Base-by-base conservation (phyloP, 2,888 invertebrate species). In the Drosophila basisetae region DNA sequence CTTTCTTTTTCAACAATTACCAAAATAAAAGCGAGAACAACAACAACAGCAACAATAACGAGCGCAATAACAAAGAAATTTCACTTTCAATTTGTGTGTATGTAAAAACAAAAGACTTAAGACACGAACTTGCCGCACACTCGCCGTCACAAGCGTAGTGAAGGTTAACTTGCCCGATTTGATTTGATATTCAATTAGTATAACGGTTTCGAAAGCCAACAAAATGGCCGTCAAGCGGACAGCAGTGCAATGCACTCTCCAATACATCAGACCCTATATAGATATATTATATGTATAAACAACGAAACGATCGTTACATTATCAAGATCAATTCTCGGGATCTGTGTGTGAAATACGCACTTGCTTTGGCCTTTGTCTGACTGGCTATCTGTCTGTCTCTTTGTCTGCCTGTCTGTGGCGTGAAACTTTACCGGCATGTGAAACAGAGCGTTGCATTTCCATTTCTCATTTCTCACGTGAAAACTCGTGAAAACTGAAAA, bases 1-100 rank as follows among this genome's bases (percentile, higher is more conserved):
- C 91, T 89, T 90, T 86, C 89, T 89, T 86, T 86, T 85, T 90
- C 77, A 80, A 78, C 80, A 90, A 89, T 90, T 86, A 90, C 90
- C 89, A 85, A 86, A 86, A 84, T 70, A 75, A 65, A 71, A 68
- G 70, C 78, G 54, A 62, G 53, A 83, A 75, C 43, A 67, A 58
- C 64, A 71, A 74, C 68, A 41, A 31, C 63, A 58, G 47, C 69
- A 56, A 30, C 60, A 77, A 52, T 58, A 47, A 64, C 72, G 67
- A 72, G 58, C 55, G 65, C 25, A 72, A 62, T 68, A 83, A 72
- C 84, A 84, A 84, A 63, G 83, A 90, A 86, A 90, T 86, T 86
- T 86, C 86, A 87, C 86, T 87, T 90, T 87, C 86, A 89, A 83
- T 83, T 87, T 73, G 65, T 77, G 68, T 73, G 64, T 76, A 73